Base-by-base conservation (phyloP, 2,888 invertebrate species). In the Mythimna impura region DNA sequence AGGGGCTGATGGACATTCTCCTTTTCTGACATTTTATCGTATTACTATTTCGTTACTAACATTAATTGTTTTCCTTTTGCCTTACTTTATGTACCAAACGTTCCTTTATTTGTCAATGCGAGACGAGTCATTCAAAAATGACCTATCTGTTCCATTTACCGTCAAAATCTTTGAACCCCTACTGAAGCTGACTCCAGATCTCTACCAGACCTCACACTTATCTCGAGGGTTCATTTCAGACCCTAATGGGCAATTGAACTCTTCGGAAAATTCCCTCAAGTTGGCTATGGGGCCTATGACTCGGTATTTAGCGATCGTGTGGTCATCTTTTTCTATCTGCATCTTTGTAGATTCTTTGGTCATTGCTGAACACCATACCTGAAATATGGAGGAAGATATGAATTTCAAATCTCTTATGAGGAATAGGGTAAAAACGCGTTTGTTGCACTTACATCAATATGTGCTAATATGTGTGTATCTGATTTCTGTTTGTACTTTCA, bases 251-350 rank as follows among this genome's bases (percentile, higher is more conserved):
- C 99, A 99, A 34, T 97, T 95, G 90, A 98, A 99, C 84, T 98
- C 98, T 60, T 97, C 94, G 20, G 98, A 97, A 91, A 99, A 99
- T 90, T 99, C 99, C 62, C 96, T 96, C 80, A 98, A 96, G 92
- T 99, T 99, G n/a, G 98, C 98, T 68, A 99, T 95, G 0, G 99
- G 98, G 0, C 99, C 99, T 78, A 98, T 98, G 0, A 99, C 99
- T 78, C 99, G 96, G 91, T 97, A 99, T 88, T 98, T 97, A 2
- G 99, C 98, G 0, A 99, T 98, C 20, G 98, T 98, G 91, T 99
- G 99, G 34, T 99, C 98, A 92, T 99, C 99, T 90, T 99, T 99
- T 89, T 99, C 98, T 84, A 99, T 98, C 93, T 99, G 98, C 88
- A 99, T 97, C 82, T 98, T 97, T 0, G 97, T 97, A 0, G 98